Evolutionary conservation across 1,140 invertebrate genomes (phyloP).

Genomic region (Leptinotarsa undecemlineata): DNA sequence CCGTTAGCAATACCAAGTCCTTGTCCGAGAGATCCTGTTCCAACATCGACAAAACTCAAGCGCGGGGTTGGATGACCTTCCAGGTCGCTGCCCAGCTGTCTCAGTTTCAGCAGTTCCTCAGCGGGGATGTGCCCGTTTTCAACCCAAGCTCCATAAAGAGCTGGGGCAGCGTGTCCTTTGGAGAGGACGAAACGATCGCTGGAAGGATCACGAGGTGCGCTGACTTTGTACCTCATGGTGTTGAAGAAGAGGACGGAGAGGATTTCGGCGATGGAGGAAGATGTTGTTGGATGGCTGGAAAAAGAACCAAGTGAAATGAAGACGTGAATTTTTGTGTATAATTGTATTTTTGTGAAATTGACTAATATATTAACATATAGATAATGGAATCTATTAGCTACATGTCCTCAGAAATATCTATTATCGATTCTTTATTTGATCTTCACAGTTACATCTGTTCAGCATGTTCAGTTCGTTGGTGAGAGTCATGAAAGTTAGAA

Average conservation of each 20-base stretch:
- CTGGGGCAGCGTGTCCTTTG: slow-evolving; percentile 98
- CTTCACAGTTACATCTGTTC: too few species aligned
- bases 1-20: slow-evolving; percentile 95
- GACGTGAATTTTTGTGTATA: too few species aligned
- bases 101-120: slow-evolving; percentile 81
- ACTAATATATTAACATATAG: too few species aligned
- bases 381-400: too few species aligned
- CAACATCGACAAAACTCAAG: slow-evolving; percentile 96
- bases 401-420: too few species aligned
- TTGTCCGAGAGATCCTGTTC: slow-evolving; percentile 96
- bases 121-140: slow-evolving; percentile 91
- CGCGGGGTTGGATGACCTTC: slow-evolving; percentile 98
- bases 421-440: too few species aligned
- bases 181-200: slow-evolving; percentile 96
- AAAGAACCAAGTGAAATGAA: not conserved
- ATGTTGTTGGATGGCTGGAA: slow-evolving; percentile 97
- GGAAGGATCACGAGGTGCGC: slow-evolving; percentile 79
- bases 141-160: slow-evolving; percentile 98
- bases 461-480: too few species aligned
- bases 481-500: too few species aligned
- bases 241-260: slow-evolving; percentile 98
- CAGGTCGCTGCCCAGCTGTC: slow-evolving; percentile 92
- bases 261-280: slow-evolving; percentile 96
- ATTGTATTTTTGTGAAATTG: too few species aligned
- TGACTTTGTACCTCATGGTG: slow-evolving; percentile 91